Base-by-base conservation (phyloP, 1,140 invertebrate species). In the Paramacrobiotus metropolitanus region DNA sequence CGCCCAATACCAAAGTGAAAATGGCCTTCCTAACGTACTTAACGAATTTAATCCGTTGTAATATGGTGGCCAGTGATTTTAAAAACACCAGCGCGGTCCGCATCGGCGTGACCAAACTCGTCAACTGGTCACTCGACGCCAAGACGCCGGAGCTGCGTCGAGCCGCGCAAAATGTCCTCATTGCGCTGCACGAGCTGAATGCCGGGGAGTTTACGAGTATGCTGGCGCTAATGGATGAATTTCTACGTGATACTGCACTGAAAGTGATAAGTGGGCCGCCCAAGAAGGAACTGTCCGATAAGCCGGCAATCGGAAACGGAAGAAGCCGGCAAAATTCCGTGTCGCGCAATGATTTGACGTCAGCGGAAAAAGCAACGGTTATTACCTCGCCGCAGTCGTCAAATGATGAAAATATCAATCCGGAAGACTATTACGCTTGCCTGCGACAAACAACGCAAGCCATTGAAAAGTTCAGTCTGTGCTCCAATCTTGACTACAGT, bases 181-280 rank as follows among this genome's bases (percentile, higher is more conserved):
- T 55, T 24, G 15, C 48, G 9, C 48, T 55, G 15, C 48, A 55
- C 24, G 15, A 55, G 4, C 48, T 55, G 15, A 55, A 55, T 24
- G 9, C 15, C 15, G 48, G 48, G 0, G 48, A 55, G 48, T 55
- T 55, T 24, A 55, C 48, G 15, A 24, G 15, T 15, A 55, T 55
- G 48, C 48, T 55, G 48, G 48, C 48, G 4, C 48, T 55, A 24
- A 55, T 55, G 48, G 48, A 55, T 55, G 48, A 55, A 55, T 55
- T 20, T 24, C 48, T 55, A 4, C 48, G 48, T 0, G 24, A 55
- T 24, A 55, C 48, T 4, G 48, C 48, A 24, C 24, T 55, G 15
- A 55, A 55, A 24, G 28, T 24, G 15, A 55, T 55, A 20, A 55
- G 48, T 28, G 48, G 48, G 28, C 15, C 15, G 15, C 4, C 15